Evolutionary conservation across 37 sponge, comb jelly and placozoan species (phyloP).

Genomic region (Corticium candelabrum): DNA sequence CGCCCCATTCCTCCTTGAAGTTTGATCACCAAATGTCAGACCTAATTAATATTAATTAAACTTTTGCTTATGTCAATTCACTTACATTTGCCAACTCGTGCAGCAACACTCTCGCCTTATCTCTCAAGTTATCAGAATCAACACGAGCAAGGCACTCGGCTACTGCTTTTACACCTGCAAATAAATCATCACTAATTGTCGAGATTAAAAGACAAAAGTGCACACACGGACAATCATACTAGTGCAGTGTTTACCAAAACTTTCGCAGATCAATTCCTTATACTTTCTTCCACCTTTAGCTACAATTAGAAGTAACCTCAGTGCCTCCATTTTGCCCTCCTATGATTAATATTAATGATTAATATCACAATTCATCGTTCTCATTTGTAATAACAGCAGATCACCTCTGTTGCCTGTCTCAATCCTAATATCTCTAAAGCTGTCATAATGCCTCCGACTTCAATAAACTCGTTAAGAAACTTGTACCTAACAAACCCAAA

Average conservation of each 20-base stretch:
- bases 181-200: background rate
- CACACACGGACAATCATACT: constrained; percentile 6
- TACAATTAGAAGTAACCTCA: constrained; percentile 52
- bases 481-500: constrained; percentile 30
- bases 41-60: too few relatives aligned
- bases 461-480: constrained; percentile 90
- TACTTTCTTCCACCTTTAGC: constrained; percentile 80
- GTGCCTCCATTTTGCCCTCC: constrained; percentile 49
- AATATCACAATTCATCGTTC: too few relatives aligned
- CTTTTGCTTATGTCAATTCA: background rate
- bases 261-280: constrained; percentile 96
- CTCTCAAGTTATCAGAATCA: constrained; percentile 41
- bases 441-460: constrained; percentile 95
- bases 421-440: constrained; percentile 79
- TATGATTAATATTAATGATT: constrained; percentile 9
- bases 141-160: constrained; percentile 83
- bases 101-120: constrained; percentile 16
- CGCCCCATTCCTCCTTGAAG: too few relatives aligned
- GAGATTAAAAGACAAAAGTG: too few relatives aligned
- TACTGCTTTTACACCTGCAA: constrained; percentile 56
- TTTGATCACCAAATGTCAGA: too few relatives aligned
- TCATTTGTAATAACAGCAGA: too few relatives aligned
- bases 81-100: constrained; percentile 11
- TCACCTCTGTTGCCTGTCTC: constrained; percentile 49
- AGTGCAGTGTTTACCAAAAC: constrained; percentile 47